Evolutionary conservation across 2,888 invertebrate species (phyloP).

Genomic region (Tetanocera ferruginea): DNA sequence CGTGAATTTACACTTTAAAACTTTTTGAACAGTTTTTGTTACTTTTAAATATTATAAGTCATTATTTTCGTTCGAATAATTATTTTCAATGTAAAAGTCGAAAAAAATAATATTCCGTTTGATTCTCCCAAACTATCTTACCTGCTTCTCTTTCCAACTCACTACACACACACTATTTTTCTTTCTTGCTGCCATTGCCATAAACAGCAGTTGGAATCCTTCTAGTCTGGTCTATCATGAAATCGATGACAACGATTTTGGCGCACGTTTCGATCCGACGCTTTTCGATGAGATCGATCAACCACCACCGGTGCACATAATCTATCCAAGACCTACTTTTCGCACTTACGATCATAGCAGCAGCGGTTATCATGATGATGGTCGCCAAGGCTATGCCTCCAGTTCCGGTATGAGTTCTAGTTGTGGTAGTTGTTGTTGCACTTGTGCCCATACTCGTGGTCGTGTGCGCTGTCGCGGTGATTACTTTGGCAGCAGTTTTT

Average conservation of each 20-base stretch:
- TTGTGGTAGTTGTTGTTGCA: constrained; percentile 7
- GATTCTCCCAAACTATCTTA: not conserved
- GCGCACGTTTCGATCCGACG: constrained; percentile 67
- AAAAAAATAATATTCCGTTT: not conserved
- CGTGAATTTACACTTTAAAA: too few relatives aligned
- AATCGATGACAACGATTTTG: constrained; percentile 65
- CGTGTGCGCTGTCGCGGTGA: not conserved
- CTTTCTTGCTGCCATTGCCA: constrained; percentile 7
- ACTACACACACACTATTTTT: constrained; percentile 13
- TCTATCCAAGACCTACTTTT: constrained; percentile 75
- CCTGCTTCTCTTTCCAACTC: constrained; percentile 1
- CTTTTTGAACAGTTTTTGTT: too few relatives aligned
- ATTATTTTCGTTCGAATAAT: too few relatives aligned
- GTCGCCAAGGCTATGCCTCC: not conserved
- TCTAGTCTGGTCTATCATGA: constrained; percentile 77
- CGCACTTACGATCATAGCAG: constrained; percentile 42
- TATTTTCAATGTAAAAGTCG: not conserved
- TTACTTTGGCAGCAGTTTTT: constrained; percentile 1
- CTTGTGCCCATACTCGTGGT: not conserved
- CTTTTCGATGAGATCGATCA: constrained; percentile 78
- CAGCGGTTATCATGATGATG: not conserved
- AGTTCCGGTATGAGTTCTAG: constrained; percentile 19
- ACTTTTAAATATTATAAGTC: too few relatives aligned
- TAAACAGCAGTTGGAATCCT: constrained; percentile 73
- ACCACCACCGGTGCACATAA: constrained; percentile 79